Conservation (phyloP, 2,797 vertebrate genomes). For the Megalops cyprinoides region DNA sequence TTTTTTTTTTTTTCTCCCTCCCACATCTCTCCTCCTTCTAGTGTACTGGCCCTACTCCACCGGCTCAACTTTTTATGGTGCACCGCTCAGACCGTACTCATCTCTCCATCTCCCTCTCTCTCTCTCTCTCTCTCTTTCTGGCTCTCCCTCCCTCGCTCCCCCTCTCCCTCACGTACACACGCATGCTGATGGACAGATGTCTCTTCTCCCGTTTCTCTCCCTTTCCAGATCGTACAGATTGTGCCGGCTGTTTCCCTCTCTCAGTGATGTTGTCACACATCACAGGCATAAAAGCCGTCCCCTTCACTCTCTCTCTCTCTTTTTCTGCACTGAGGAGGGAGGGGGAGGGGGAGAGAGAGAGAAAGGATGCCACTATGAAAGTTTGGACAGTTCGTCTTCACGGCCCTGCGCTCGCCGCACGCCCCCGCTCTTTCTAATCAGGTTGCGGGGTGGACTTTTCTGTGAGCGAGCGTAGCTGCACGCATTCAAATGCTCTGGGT, state of each 20-base stretch:
- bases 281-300: background rate
- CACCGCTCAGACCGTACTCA: background rate
- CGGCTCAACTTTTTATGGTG: slow-evolving; percentile 10
- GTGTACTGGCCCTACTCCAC: slow-evolving; percentile 39
- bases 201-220: background rate
- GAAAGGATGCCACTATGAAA: background rate
- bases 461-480: no score
- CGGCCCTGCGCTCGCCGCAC: background rate
- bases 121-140: background rate
- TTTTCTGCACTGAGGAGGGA: background rate
- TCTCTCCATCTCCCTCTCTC: background rate
- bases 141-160: background rate
- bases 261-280: slow-evolving; percentile 11
- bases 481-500: no score
- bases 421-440: background rate
- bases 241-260: background rate
- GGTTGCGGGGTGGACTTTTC: no score
- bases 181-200: slow-evolving; percentile 12
- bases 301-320: slow-evolving; percentile 8
- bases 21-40: background rate
- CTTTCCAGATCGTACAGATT: background rate
- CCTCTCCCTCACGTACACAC: background rate
- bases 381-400: background rate
- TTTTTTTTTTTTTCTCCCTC: slow-evolving; percentile 35
- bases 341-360: background rate